phyloP scores from a whole-genome alignment of 2,888 invertebrate genomes.

The Linnaemya tessellans region DNA sequence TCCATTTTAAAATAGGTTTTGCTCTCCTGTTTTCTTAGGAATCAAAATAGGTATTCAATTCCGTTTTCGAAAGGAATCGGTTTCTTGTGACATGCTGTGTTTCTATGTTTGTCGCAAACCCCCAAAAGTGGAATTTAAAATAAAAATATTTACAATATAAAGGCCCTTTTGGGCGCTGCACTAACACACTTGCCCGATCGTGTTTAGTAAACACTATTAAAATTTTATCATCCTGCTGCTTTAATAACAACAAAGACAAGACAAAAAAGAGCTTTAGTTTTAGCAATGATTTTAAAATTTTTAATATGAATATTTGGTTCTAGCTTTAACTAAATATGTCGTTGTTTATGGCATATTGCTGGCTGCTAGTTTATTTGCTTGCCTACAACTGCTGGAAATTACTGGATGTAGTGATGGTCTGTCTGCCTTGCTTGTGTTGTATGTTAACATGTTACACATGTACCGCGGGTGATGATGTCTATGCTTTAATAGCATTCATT shows the following conservation, averaged over 20 bases:
- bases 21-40: too few relatives aligned
- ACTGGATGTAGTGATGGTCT: slow-evolving; percentile 8
- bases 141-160: neutral
- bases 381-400: slow-evolving; percentile 34
- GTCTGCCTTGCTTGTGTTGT: slow-evolving; percentile 24
- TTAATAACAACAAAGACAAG: slow-evolving; percentile 47
- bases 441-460: slow-evolving; percentile 66
- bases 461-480: slow-evolving; percentile 73
- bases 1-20: too few relatives aligned
- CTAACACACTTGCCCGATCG: neutral
- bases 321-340: slow-evolving; percentile 67
- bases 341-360: slow-evolving; percentile 60
- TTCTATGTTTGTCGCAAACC: too few relatives aligned
- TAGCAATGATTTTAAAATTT: slow-evolving; percentile 35
- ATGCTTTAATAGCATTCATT: slow-evolving; percentile 75
- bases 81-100: too few relatives aligned
- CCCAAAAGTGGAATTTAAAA: too few relatives aligned
- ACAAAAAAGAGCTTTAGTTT: slow-evolving; percentile 1
- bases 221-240: slow-evolving; percentile 58
- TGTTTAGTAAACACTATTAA: slow-evolving; percentile 45
- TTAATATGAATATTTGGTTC: slow-evolving; percentile 64
- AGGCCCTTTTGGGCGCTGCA: neutral
- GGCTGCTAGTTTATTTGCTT: slow-evolving; percentile 55
- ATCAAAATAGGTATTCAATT: too few relatives aligned
- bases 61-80: too few relatives aligned